Percentiles rank a stretch among this genome's conserved stretches.
Evolutionary conservation across 2,113 vertebrate species (phyloP).

Genomic region (Colaptes auratus): DNA sequence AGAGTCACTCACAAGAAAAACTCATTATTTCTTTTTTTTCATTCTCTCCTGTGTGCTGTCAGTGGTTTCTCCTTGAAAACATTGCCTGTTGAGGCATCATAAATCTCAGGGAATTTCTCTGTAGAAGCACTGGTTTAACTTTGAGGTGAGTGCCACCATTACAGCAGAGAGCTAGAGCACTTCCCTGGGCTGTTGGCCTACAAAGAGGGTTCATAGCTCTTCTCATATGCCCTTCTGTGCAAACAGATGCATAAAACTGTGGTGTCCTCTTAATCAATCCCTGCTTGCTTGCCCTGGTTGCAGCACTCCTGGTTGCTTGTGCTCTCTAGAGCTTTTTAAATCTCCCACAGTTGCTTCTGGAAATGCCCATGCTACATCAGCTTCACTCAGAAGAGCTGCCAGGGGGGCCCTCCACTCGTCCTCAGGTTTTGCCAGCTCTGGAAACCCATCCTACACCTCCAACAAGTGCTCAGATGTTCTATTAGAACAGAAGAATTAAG

Average conservation of each 20-base stretch:
- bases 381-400: background rate
- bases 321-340: background rate
- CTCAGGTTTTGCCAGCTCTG: background rate
- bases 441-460: too few species aligned
- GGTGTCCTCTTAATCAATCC: accelerated
- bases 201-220: background rate
- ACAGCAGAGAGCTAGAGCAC: background rate
- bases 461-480: background rate
- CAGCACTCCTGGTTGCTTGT: accelerated
- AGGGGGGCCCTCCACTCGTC: background rate
- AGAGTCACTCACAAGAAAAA: background rate
- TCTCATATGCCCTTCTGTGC: background rate
- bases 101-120: background rate
- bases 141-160: background rate
- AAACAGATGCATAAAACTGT: background rate
- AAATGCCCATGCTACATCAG: background rate
- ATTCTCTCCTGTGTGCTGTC: background rate
- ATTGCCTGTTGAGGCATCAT: background rate
- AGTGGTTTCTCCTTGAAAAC: background rate
- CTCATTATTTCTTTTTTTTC: background rate
- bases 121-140: background rate
- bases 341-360: background rate
- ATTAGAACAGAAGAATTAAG: background rate
- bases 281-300: background rate
- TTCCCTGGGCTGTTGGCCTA: background rate